phyloP scores from a whole-genome alignment of 1,140 invertebrate species.

The Cydia pomonella region DNA sequence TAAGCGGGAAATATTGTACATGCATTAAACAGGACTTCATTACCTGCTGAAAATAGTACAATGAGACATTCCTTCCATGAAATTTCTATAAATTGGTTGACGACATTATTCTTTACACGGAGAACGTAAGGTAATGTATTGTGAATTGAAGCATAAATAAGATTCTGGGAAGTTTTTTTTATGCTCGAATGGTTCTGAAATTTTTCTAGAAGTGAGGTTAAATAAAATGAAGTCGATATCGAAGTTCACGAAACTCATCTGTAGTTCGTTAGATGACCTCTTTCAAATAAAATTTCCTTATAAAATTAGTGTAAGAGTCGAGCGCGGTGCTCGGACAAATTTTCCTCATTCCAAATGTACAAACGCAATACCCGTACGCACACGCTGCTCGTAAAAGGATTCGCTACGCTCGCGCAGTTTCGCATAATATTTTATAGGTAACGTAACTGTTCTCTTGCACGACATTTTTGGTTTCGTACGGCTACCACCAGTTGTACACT shows the following conservation, averaged over 20 bases:
- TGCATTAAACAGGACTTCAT: slow-evolving; percentile 29
- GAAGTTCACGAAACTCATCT: background rate
- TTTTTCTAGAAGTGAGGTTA: background rate
- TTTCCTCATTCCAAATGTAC: slow-evolving; percentile 26
- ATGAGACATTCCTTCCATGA: background rate
- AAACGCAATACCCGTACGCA: slow-evolving; percentile 23
- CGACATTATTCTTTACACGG: slow-evolving; percentile 12
- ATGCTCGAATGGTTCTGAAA: background rate
- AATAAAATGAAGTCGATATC: background rate
- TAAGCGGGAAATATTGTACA: background rate
- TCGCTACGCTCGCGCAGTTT: slow-evolving; percentile 10
- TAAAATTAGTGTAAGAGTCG: slow-evolving; percentile 6
- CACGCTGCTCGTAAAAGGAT: slow-evolving; percentile 22
- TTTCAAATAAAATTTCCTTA: slow-evolving; percentile 16
- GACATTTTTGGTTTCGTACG: background rate
- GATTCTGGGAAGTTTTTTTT: background rate
- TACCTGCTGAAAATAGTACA: slow-evolving; percentile 3
- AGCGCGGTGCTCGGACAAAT: background rate
- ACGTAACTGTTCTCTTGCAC: slow-evolving; percentile 15
- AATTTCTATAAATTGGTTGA: slow-evolving; percentile 11
- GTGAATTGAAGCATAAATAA: background rate
- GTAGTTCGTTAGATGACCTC: background rate
- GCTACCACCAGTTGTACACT: too few relatives aligned
- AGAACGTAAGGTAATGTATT: background rate
- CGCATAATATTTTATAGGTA: slow-evolving; percentile 17